Base-by-base conservation (phyloP, 2,888 invertebrate genomes). In the Suillia variegata region DNA sequence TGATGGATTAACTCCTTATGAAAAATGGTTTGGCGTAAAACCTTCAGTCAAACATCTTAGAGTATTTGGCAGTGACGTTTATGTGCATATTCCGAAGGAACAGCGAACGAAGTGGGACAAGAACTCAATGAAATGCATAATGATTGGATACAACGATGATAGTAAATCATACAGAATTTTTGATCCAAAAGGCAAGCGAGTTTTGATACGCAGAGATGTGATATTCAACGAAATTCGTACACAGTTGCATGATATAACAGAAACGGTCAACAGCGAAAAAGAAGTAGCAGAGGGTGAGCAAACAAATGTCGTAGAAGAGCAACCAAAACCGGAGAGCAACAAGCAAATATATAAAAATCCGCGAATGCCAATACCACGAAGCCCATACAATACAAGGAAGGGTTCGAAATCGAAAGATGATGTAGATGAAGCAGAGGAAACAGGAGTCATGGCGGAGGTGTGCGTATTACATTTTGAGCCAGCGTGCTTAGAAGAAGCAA, bases 11-110 rank as follows among this genome's bases (percentile, higher is more conserved):
- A 65, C 67, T 21, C 69, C 73, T 8, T 65, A 62, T 47, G 67
- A 71, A 47, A 54, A 65, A 24, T 71, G 69, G 69, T 58, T 52
- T 59, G 61, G 56, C 31, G 59, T 62, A 55, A 60, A 60, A 34
- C 74, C n/a, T 68, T 45, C 56, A 33, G 34, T 62, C 4, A 33
- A 21, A 22, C 57, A 62, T 56, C 45, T 66, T 1, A 47, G 54
- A 55, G 52, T 61, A 34, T 66, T 66, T 50, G 58, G 61, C 2
- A 48, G 62, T 49, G 49, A 58, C 2, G 49, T n/a, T 3, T 60
- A 33, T 24, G 59, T 58, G 2, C 55, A 62, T 20, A 31, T 64
- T 18, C 57, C 59, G 17, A 62, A 60, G 24, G 57, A 59, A 21
- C 55, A 56, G 33, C 47, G 56, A 2, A 55, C 50, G 15, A 56